Conservation (phyloP, 2,113 vertebrate genomes). For the Oncorhynchus nerka region DNA sequence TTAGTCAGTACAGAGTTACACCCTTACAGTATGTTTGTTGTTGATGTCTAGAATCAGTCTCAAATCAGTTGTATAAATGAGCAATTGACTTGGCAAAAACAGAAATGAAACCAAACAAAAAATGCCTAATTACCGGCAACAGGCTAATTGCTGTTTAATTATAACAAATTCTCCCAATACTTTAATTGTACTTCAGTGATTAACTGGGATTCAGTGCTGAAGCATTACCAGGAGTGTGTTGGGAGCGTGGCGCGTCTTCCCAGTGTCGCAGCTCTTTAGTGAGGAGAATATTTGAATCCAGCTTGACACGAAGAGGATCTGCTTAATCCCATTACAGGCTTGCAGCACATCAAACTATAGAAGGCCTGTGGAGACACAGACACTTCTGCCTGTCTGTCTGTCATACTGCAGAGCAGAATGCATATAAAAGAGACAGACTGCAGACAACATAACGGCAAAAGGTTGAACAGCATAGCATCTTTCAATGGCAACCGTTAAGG, state of each 20-base stretch:
- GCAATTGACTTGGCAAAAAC: conserved; percentile 17
- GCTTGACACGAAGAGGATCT: conserved; percentile 69
- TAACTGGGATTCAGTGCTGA: conserved; percentile 56
- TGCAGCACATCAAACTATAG: conserved; percentile 68
- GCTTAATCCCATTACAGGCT: conserved; percentile 75
- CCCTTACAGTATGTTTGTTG: not conserved
- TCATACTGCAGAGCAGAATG: conserved; percentile 37
- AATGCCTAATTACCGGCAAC: conserved; percentile 34
- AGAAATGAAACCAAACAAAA: conserved; percentile 15
- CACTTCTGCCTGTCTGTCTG: not conserved
- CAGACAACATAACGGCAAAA: conserved; percentile 34
- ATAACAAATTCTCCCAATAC: conserved; percentile 49
- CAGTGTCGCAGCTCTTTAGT: conserved; percentile 55
- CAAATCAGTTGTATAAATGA: conserved; percentile 25
- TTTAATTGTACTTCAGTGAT: conserved; percentile 56
- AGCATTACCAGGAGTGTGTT: conserved; percentile 50
- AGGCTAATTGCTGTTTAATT: conserved; percentile 47
- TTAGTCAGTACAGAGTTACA: not conserved
- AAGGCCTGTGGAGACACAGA: conserved; percentile 41
- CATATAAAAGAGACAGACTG: conserved; percentile 53
- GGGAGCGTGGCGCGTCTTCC: conserved; percentile 40
- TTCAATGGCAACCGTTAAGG: conserved; percentile 26
- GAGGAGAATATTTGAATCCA: conserved; percentile 70
- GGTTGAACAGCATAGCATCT: conserved; percentile 49
- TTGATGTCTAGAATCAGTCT: not conserved